Percentiles rank a stretch among this genome's conserved stretches.
phyloP scores from a whole-genome alignment of 2,888 invertebrate genomes.

The Lottia gigantea region DNA sequence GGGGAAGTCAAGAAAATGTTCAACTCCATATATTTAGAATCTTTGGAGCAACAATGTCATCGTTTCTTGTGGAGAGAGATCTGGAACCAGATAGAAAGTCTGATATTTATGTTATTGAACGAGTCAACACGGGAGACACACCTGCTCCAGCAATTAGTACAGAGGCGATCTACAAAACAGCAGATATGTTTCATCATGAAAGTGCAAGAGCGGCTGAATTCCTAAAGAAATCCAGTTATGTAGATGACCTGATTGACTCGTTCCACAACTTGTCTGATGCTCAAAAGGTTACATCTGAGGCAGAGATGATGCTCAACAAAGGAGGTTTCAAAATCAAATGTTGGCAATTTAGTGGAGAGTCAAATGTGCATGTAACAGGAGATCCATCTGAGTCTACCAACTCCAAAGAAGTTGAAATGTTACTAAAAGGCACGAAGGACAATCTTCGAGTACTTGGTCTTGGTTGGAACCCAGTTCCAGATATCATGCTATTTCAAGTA shows the following conservation, averaged over 20 bases:
- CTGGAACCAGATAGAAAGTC: not conserved
- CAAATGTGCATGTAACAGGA: too few species aligned
- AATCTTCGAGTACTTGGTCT: conserved; percentile 3
- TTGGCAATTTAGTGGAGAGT: not conserved
- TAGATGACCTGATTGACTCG: conserved; percentile 12
- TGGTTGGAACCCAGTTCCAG: not conserved
- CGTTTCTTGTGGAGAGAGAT: conserved; percentile 18
- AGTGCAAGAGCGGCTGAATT: conserved; percentile 12
- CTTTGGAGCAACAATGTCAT: conserved; percentile 13
- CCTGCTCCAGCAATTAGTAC: conserved; percentile 12
- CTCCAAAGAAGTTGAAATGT: not conserved
- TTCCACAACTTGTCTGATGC: not conserved
- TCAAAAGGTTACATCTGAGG: conserved; percentile 1
- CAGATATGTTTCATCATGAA: conserved; percentile 8
- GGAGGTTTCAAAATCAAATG: conserved; percentile 8
- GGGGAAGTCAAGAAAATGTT: conserved; percentile 18
- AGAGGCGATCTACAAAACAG: conserved; percentile 17
- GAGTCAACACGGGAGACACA: conserved; percentile 18
- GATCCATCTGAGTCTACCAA: too few species aligned
- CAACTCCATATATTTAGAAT: too few species aligned
- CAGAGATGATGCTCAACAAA: conserved; percentile 13
- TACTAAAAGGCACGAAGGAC: not conserved
- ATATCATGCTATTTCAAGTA: conserved; percentile 13
- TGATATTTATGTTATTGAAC: conserved; percentile 11
- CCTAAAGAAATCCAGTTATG: conserved; percentile 15